phyloP scores from a whole-genome alignment of 2,888 invertebrate genomes.

The Catocala nupta region DNA sequence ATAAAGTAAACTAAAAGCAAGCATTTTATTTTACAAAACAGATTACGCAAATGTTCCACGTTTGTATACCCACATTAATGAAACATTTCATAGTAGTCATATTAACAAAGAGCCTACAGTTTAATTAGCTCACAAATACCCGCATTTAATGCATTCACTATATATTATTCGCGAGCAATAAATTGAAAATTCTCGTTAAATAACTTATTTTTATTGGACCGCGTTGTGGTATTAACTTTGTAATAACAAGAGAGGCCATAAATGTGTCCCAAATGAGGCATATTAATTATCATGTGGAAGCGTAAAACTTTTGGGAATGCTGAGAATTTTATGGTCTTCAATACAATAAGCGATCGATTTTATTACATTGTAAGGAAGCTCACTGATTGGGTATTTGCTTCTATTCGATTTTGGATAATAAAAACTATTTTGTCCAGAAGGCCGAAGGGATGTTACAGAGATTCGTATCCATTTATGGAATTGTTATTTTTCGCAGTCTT shows the following conservation, averaged over 20 bases:
- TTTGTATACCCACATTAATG: conserved; percentile 4
- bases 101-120: conserved; percentile 14
- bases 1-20: neutral
- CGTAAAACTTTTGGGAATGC: conserved; percentile 26
- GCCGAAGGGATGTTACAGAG: conserved; percentile 37
- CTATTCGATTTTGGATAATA: conserved; percentile 32
- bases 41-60: neutral
- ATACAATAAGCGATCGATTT: conserved; percentile 33
- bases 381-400: conserved; percentile 39
- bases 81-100: neutral
- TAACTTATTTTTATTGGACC: conserved; percentile 36
- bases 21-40: neutral
- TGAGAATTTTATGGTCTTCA: conserved; percentile 25
- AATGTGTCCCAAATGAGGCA: conserved; percentile 29
- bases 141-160: conserved; percentile 17
- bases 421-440: conserved; percentile 41
- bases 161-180: conserved; percentile 22
- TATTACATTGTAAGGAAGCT: conserved; percentile 34
- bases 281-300: conserved; percentile 25
- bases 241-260: conserved; percentile 25
- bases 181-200: conserved; percentile 27
- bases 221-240: conserved; percentile 22
- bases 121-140: conserved; percentile 25
- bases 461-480: conserved; percentile 30
- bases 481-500: conserved; percentile 20